Evolutionary conservation across 2,113 vertebrate species (phyloP).

Genomic region (Pristiophorus japonicus): DNA sequence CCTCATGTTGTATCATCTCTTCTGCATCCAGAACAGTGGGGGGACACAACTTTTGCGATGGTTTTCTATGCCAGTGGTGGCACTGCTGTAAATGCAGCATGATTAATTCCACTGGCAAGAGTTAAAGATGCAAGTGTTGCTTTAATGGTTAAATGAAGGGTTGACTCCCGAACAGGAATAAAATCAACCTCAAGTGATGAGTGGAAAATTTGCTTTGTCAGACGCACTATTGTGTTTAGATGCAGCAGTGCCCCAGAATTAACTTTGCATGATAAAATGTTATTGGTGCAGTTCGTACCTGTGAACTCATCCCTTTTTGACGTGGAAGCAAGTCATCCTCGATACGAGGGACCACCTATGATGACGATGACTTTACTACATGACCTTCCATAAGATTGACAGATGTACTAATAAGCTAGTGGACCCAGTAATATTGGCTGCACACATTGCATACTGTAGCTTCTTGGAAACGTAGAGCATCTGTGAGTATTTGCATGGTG

Average conservation of each 20-base stretch:
- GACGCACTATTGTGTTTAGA: not conserved
- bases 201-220: not conserved
- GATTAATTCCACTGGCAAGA: not conserved
- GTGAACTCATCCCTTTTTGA: too few relatives aligned
- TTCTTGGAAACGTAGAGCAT: not conserved
- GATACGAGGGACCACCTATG: too few relatives aligned
- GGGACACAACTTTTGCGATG: not conserved
- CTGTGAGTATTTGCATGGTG: not conserved
- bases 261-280: not conserved
- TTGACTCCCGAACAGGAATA: not conserved
- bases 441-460: not conserved
- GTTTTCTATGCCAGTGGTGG: not conserved
- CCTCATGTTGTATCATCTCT: not conserved
- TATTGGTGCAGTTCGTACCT: not conserved
- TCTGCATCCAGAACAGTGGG: not conserved
- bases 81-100: not conserved
- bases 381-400: not conserved
- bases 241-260: not conserved
- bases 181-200: not conserved
- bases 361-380: not conserved
- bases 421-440: not conserved
- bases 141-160: not conserved
- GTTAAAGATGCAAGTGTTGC: not conserved
- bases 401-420: not conserved
- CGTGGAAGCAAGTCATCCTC: too few relatives aligned